phyloP scores from a whole-genome alignment of 1,140 invertebrate species.

The Sarcophaga bullata region DNA sequence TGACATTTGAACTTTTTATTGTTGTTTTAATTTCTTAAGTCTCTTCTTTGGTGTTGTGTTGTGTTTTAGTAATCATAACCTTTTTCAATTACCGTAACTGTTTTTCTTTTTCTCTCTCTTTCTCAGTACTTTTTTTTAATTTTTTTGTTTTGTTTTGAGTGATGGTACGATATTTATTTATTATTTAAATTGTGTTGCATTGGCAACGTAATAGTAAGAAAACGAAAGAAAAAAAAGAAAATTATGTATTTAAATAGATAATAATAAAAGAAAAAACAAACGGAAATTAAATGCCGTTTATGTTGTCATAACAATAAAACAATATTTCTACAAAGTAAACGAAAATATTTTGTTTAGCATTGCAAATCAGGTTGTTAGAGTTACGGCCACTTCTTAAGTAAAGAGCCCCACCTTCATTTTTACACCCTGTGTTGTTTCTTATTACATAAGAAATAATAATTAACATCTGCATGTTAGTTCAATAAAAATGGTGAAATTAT shows the following conservation, averaged over 20 bases:
- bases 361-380: no score
- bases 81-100: not conserved
- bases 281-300: not conserved
- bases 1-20: slow-evolving; percentile 16
- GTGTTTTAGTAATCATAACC: not conserved
- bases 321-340: not conserved
- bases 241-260: not conserved
- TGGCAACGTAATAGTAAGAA: slow-evolving; percentile 4
- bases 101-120: not conserved
- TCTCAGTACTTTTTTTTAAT: not conserved
- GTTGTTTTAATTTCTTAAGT: not conserved
- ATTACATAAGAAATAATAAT: no score
- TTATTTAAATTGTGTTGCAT: not conserved
- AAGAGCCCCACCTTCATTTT: no score
- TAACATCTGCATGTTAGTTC: no score
- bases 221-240: not conserved
- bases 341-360: no score
- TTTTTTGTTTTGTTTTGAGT: not conserved
- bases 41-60: not conserved
- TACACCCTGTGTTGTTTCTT: no score
- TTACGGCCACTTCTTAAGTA: no score
- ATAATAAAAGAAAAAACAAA: not conserved
- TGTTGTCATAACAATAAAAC: not conserved
- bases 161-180: not conserved
- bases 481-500: no score